Base-by-base conservation (phyloP, 2,113 vertebrate species). In the Sceloporus undulatus region DNA sequence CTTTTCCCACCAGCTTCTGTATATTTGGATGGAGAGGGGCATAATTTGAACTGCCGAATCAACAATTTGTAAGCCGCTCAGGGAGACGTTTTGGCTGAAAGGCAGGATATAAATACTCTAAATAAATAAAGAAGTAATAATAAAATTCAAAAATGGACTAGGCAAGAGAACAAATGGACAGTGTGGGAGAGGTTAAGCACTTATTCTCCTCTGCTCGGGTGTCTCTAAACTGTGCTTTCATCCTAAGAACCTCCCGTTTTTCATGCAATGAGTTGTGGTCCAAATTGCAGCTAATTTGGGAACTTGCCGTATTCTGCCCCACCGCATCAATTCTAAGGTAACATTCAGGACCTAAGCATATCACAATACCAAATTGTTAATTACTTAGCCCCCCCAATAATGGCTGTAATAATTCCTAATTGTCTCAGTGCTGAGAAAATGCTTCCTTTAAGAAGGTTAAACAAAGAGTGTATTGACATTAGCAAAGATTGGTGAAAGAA, bases 391-490 rank as follows among this genome's bases (percentile, higher is more conserved):
- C 4, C 52, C 68, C 34, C 10, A 3, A 4, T 27, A n/a, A 95
- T n/a, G 76, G 93, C 94, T 94, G 92, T 96, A 95, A 94, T 95
- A 94, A 95, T 96, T 96, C 92, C 86, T 97, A 97, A 97, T 96
- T 96, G 95, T 94, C 94, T 96, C 92, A 1, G 94, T 95, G 96
- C 94, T 59, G 95, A 96, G 96, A 95, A 96, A 96, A 95, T 93
- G 96, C 96, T 97, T 96, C 96, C 96, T 97, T 97, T 96, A 97
- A 97, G 97, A 96, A 97, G 96, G 96, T 97, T 98, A 98, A 98
- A 98, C 97, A 97, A 94, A 97, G 95, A 96, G 91, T 95, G 96
- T 98, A 97, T 98, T 98, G 97, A 98, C 97, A 98, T 95, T 98
- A 96, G 96, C 96, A 97, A 97, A 94, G 94, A 97, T 97, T 97